Evolutionary conservation across 2,797 vertebrate species (phyloP).

Genomic region (Falco naumanni): DNA sequence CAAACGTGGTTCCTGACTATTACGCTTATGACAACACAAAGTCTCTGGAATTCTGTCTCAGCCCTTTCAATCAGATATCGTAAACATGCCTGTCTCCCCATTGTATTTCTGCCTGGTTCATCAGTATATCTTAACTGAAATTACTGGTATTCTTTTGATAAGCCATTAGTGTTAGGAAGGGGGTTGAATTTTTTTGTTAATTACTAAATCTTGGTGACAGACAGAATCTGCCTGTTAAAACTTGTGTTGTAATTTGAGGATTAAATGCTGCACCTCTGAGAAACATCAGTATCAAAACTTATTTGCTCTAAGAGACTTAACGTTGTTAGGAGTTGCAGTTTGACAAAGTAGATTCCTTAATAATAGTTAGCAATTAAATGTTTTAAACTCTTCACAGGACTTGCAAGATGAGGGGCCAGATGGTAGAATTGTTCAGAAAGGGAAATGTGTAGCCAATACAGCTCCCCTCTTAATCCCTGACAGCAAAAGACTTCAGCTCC

Average conservation of each 20-base stretch:
- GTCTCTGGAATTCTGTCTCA: constrained; percentile 71
- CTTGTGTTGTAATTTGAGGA: constrained; percentile 91
- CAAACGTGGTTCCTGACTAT: constrained; percentile 38
- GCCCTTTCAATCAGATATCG: constrained; percentile 85
- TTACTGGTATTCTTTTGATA: constrained; percentile 70
- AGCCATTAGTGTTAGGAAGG: constrained; percentile 71
- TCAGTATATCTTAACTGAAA: constrained; percentile 49
- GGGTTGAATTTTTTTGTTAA: constrained; percentile 64
- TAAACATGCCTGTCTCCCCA: constrained; percentile 59
- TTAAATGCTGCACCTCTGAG: constrained; percentile 88
- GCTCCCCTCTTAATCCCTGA: neutral
- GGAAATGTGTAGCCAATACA: neutral
- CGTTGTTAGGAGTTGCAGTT: constrained; percentile 57
- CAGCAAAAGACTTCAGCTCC: neutral
- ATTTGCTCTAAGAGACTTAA: constrained; percentile 72
- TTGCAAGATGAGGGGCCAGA: constrained; percentile 19
- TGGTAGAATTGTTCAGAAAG: neutral
- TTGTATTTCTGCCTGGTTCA: constrained; percentile 51
- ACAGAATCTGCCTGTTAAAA: constrained; percentile 86
- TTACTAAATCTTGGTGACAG: constrained; percentile 79
- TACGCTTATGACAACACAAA: constrained; percentile 40
- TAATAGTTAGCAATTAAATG: constrained; percentile 54
- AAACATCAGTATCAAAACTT: constrained; percentile 78
- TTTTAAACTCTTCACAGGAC: constrained; percentile 60
- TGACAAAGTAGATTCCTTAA: constrained; percentile 66